These are phyloP conservation scores for Anas georgica DNA, from an alignment of 2,797 vertebrate species.

Conservation along the genomic window DNA sequence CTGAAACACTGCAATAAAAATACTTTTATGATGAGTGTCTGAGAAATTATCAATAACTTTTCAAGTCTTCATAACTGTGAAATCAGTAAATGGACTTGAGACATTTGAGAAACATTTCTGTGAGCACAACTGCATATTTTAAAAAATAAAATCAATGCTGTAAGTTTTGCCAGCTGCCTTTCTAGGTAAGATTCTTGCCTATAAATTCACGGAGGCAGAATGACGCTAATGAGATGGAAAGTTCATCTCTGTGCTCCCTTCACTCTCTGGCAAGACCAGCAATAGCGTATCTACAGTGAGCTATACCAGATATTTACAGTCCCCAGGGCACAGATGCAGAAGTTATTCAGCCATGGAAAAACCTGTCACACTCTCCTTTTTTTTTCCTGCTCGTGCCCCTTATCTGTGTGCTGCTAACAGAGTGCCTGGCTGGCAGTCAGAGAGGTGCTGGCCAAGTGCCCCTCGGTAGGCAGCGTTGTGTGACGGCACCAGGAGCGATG, in stretches of 20 bases:
- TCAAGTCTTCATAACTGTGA: not conserved
- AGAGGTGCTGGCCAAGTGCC: not conserved
- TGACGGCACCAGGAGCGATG: not conserved
- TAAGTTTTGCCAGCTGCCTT: constrained; percentile 8
- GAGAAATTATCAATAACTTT: not conserved
- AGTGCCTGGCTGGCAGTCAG: not conserved
- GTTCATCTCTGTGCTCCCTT: constrained; percentile 15
- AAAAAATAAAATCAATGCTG: not conserved
- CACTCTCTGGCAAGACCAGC: constrained; percentile 15
- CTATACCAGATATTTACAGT: constrained; percentile 14
- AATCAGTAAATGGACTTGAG: not conserved
- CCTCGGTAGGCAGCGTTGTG: not conserved
- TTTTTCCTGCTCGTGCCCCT: not conserved
- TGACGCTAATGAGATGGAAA: not conserved
- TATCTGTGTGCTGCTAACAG: not conserved
- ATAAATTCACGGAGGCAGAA: not conserved
- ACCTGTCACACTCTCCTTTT: not conserved
- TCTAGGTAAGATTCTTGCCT: not conserved
- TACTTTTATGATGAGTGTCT: not conserved
- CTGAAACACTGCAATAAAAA: not conserved
- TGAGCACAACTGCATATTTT: not conserved
- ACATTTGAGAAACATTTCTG: not conserved
- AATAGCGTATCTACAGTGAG: constrained; percentile 9
- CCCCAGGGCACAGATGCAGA: not conserved
- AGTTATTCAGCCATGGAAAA: constrained; percentile 26